Conservation (phyloP, 2,888 invertebrate species). For the Strigamia crassipes region DNA sequence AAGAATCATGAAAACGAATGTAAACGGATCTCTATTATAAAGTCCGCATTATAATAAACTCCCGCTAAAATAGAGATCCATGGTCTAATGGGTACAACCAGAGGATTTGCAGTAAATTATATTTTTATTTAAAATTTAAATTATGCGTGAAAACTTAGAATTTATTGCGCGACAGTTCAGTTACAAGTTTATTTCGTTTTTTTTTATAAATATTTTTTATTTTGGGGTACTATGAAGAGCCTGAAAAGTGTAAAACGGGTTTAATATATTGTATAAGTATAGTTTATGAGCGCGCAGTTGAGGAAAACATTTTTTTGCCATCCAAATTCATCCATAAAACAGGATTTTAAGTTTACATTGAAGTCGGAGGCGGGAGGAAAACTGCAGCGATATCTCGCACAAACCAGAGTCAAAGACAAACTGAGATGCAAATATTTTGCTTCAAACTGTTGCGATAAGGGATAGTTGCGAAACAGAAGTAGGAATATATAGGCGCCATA, state of each 20-base stretch:
- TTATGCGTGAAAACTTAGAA: no score
- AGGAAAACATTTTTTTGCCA: neutral
- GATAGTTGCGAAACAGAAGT: neutral
- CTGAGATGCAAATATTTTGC: constrained; percentile 26
- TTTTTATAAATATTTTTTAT: no score
- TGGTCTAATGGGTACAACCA: no score
- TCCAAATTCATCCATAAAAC: neutral
- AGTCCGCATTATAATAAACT: no score
- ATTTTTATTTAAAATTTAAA: no score
- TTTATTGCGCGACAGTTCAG: no score
- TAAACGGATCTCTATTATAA: no score
- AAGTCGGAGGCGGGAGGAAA: neutral
- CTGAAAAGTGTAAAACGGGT: neutral
- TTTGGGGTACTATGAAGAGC: neutral
- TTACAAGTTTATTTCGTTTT: no score
- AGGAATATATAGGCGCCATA: neutral
- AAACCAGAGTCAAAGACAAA: constrained; percentile 23
- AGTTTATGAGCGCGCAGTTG: neutral
- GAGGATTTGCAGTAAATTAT: no score
- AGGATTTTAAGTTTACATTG: constrained; percentile 1
- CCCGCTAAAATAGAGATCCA: no score
- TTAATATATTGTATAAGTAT: neutral
- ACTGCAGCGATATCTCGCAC: neutral
- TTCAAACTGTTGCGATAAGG: neutral
- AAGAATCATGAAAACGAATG: no score